Base-by-base conservation (phyloP, 2,797 vertebrate species). In the Cuculus canorus region DNA sequence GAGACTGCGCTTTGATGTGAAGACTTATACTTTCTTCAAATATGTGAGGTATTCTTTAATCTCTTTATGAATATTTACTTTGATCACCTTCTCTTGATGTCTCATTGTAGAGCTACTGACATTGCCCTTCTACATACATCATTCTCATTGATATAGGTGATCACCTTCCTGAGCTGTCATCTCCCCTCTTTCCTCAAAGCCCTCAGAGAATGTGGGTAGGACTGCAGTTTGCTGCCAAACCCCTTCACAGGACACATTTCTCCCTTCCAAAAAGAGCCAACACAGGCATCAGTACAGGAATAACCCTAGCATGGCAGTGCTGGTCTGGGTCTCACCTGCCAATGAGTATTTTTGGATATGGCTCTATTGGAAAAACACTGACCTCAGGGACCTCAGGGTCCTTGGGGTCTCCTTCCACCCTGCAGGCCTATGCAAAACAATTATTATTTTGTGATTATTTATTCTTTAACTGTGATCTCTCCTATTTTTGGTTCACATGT, bases 21-120 rank as follows among this genome's bases (percentile, higher is more conserved):
- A 85, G 77, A 66, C 57, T 78, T 75, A 77, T 27, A 65, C 7
- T 54, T 71, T 95, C 92, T 82, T 89, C 71, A 93, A 86, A 85
- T 60, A 78, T 22, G 81, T 1, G 5, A 92, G 45, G 35, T 61
- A 81, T 82, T 93, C 88, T 96, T 95, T 96, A 90, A 96, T 94
- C 93, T 89, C 78, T 95, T 90, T 71, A 71, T 0, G 54, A 93
- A 87, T 93, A 84, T 94, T 90, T 88, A 48, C 75, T 93, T 88
- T 93, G 88, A 96, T 92, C 92, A 91, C 79, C 72, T 91, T 43
- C 75, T 94, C 87, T 50, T 88, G 71, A 82, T 54, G 69, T 72
- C 73, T 95, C 57, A 71, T 37, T 86, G 69, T 86, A 87, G 50
- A 93, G 48, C 30, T 86, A 81, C 47, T 68, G 89, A 87, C n/a